phyloP scores from a whole-genome alignment of 1,140 invertebrate species.

The Drosophila lowei region DNA sequence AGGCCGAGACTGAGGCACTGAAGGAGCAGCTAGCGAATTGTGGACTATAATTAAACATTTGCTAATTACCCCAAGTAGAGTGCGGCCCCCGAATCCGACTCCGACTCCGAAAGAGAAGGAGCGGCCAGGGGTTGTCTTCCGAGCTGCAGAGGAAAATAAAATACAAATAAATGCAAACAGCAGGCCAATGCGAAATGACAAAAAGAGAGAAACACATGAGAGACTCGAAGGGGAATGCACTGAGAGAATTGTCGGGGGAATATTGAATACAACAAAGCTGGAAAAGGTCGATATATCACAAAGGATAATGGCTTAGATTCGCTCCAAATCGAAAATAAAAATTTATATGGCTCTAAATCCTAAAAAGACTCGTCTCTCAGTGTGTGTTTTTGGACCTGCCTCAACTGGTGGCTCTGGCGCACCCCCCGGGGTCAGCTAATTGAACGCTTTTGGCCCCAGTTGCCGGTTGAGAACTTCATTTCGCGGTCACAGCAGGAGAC shows the following conservation, averaged over 20 bases:
- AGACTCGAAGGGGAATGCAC: constrained; percentile 6
- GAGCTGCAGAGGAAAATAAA: constrained; percentile 15
- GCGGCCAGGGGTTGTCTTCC: constrained; percentile 15
- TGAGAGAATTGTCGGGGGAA: not conserved
- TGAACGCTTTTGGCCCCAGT: constrained; percentile 53
- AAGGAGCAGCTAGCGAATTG: constrained; percentile 61
- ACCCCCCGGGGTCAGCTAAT: constrained; percentile 53
- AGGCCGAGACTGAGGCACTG: constrained; percentile 25
- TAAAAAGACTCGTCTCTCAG: constrained; percentile 5
- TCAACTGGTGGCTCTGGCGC: constrained; percentile 13
- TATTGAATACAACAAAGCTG: too few species aligned
- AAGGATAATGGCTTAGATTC: too few species aligned
- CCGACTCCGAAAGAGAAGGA: not conserved
- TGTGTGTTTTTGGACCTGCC: constrained; percentile 16
- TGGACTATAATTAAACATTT: constrained; percentile 77
- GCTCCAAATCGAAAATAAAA: too few species aligned
- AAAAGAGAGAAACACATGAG: constrained; percentile 18
- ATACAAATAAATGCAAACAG: constrained; percentile 29
- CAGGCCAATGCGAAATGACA: constrained; percentile 31
- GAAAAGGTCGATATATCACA: too few species aligned
- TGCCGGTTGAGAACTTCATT: constrained; percentile 72
- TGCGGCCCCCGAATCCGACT: constrained; percentile 33
- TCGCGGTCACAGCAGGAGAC: constrained; percentile 60
- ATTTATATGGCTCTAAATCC: not conserved
- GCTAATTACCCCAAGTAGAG: constrained; percentile 68